phyloP scores from a whole-genome alignment of 2,888 invertebrate genomes.

The Podabrus alpinus region DNA sequence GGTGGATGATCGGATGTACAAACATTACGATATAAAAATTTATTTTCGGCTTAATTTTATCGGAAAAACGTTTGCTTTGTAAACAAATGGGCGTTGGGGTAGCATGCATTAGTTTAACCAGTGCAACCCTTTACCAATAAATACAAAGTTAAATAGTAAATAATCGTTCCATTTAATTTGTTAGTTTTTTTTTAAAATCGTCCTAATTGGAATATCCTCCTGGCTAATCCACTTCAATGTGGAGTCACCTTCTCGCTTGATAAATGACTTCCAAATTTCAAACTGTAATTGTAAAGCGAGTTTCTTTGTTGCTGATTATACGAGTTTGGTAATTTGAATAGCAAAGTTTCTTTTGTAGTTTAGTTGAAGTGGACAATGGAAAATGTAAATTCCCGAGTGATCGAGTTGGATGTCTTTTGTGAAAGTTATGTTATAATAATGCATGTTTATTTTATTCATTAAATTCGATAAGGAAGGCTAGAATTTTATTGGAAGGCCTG shows the following conservation, averaged over 20 bases:
- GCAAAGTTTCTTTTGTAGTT: slow-evolving; percentile 12
- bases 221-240: neutral
- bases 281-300: neutral
- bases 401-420: slow-evolving; percentile 8
- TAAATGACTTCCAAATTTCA: neutral
- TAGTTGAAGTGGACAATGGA: slow-evolving; percentile 12
- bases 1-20: slow-evolving; percentile 40
- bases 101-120: slow-evolving; percentile 2
- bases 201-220: neutral
- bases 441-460: slow-evolving; percentile 2
- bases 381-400: slow-evolving; percentile 3
- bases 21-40: slow-evolving; percentile 36
- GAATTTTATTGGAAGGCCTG: neutral
- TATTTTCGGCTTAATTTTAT: slow-evolving; percentile 39
- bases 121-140: neutral
- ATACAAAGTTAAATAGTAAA: neutral
- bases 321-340: slow-evolving; percentile 8
- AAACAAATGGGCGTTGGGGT: slow-evolving; percentile 17
- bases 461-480: neutral
- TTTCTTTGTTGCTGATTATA: slow-evolving; percentile 6
- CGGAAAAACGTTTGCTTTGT: slow-evolving; percentile 16
- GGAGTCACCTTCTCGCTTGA: neutral
- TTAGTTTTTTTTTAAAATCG: neutral
- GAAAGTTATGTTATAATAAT: neutral
- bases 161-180: neutral